Conservation (phyloP, 1,140 invertebrate species). For the Zaprionus gabonicus region DNA sequence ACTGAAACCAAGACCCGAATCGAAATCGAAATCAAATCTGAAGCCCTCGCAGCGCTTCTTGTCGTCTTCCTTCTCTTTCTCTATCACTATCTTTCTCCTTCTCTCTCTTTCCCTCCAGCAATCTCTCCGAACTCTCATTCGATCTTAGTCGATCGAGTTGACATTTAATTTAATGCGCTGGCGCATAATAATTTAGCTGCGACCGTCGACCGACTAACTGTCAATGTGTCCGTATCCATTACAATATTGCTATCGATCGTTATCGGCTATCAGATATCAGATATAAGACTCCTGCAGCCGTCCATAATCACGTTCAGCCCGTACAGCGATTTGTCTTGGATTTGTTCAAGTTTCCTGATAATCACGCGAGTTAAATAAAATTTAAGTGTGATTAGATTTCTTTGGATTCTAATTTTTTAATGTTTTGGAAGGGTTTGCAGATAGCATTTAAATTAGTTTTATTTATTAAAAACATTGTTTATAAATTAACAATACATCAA, state of each 20-base stretch:
- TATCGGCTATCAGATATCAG: slow-evolving; percentile 32
- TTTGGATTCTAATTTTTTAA: neutral
- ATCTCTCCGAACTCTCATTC: slow-evolving; percentile 14
- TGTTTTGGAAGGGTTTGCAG: neutral
- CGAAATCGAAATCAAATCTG: slow-evolving; percentile 46
- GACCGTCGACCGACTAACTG: slow-evolving; percentile 28
- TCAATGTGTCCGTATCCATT: slow-evolving; percentile 39
- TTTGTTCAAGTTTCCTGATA: neutral
- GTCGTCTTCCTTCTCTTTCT: slow-evolving; percentile 7
- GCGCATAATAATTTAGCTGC: slow-evolving; percentile 41
- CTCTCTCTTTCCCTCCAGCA: neutral
- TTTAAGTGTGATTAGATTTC: slow-evolving; percentile 1
- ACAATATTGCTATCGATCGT: slow-evolving; percentile 42
- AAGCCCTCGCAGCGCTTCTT: slow-evolving; percentile 49
- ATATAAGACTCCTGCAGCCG: slow-evolving; percentile 23
- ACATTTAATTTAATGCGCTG: slow-evolving; percentile 53
- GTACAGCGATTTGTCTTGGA: slow-evolving; percentile 3
- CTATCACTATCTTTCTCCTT: neutral
- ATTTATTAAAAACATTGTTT: too few species aligned
- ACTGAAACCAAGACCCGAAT: slow-evolving; percentile 39
- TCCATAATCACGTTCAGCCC: neutral
- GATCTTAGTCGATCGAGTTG: slow-evolving; percentile 34
- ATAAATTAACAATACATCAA: too few species aligned
- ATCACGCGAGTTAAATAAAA: neutral
- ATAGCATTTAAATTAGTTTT: too few species aligned